These are phyloP conservation scores for Chaetorhynchus papuensis DNA, from an alignment of 2,113 vertebrate species.

Conservation along the genomic window DNA sequence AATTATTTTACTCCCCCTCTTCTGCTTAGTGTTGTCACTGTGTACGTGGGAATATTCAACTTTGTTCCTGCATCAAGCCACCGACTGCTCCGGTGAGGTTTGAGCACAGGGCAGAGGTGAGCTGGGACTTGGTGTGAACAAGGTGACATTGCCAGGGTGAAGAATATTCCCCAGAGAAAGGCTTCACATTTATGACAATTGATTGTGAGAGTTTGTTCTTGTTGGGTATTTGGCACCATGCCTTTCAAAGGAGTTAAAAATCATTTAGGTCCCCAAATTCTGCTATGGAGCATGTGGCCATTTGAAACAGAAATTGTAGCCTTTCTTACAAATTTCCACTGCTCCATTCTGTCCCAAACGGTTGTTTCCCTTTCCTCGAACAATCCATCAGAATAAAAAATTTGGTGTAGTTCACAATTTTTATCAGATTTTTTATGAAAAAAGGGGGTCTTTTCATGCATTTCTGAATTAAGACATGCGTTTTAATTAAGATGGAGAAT, in stretches of 20 bases:
- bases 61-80: background rate
- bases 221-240: background rate
- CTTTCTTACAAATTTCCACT: background rate
- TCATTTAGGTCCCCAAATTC: background rate
- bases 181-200: background rate
- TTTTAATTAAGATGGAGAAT: background rate
- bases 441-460: rapidly evolving
- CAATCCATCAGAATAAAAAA: background rate
- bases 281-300: background rate
- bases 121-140: background rate
- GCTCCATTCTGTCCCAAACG: background rate
- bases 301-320: background rate
- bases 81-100: background rate
- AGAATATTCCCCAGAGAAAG: background rate
- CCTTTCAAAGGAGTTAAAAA: background rate
- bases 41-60: background rate
- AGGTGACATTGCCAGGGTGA: background rate
- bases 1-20: slow-evolving; percentile 39
- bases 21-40: background rate
- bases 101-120: background rate
- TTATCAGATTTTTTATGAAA: background rate
- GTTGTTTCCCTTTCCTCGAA: background rate
- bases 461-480: background rate
- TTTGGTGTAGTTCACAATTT: background rate
- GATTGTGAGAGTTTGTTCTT: background rate